Conservation (phyloP, 2,888 invertebrate genomes). For the Aphidoletes aphidimyza region DNA sequence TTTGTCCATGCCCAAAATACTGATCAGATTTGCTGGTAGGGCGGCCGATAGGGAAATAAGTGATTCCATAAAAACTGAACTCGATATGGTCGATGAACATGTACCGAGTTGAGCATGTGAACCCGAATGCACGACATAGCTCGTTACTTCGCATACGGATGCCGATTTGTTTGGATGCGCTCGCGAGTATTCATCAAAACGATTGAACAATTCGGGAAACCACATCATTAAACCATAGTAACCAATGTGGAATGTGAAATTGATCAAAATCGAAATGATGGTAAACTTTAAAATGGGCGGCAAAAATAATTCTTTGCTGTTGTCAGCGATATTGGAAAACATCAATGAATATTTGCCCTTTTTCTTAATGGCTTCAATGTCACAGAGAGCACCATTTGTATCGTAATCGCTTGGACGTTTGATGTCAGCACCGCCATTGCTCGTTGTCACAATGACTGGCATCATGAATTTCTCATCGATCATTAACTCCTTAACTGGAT, state of each 20-base stretch:
- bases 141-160: constrained; percentile 80
- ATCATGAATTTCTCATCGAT: constrained; percentile 68
- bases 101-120: constrained; percentile 70
- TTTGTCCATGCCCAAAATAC: constrained; percentile 77
- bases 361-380: constrained; percentile 66
- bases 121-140: constrained; percentile 77
- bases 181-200: constrained; percentile 80
- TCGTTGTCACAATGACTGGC: constrained; percentile 20
- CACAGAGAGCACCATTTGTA: constrained; percentile 61
- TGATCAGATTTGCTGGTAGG: constrained; percentile 85
- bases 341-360: constrained; percentile 78
- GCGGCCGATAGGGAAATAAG: constrained; percentile 88
- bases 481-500: constrained; percentile 79
- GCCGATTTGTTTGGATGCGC: constrained; percentile 75
- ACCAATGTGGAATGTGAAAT: constrained; percentile 94
- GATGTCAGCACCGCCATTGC: background rate
- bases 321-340: constrained; percentile 80
- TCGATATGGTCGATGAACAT: constrained; percentile 79
- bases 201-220: background rate
- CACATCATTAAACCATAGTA: constrained; percentile 90
- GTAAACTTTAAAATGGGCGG: constrained; percentile 86
- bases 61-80: constrained; percentile 85
- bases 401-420: constrained; percentile 35
- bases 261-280: constrained; percentile 85
- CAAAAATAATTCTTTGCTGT: constrained; percentile 83